Evolutionary conservation across 2,113 vertebrate species (phyloP).

Genomic region (Rhinogobius similis): DNA sequence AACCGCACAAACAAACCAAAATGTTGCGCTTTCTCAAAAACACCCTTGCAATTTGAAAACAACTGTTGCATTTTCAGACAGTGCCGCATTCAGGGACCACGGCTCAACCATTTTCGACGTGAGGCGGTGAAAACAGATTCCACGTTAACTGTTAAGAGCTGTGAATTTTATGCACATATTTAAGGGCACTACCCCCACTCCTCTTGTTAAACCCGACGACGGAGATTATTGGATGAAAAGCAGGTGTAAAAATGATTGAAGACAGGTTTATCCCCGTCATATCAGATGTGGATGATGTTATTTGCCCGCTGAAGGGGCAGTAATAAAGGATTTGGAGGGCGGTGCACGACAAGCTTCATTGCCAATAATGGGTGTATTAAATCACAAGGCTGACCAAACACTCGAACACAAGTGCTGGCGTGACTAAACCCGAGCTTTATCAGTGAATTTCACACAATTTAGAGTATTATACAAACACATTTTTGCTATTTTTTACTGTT

Average conservation of each 20-base stretch:
- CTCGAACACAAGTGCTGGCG: not conserved
- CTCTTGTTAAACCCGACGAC: not conserved
- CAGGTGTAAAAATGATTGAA: slow-evolving; percentile 14
- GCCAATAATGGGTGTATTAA: slow-evolving; percentile 26
- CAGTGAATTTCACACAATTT: not conserved
- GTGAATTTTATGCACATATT: not conserved
- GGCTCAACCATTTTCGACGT: not conserved
- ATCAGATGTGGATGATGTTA: not conserved
- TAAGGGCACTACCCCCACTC: not conserved
- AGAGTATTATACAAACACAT: not conserved
- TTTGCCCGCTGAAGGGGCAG: not conserved
- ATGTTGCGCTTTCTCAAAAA: not conserved
- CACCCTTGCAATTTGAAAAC: not conserved
- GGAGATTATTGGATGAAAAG: not conserved
- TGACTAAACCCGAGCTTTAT: not conserved
- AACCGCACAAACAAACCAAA: not conserved
- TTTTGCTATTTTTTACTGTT: not conserved
- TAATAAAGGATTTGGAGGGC: slow-evolving; percentile 21
- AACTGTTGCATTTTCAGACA: not conserved
- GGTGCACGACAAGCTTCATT: slow-evolving; percentile 25
- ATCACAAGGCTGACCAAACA: slow-evolving; percentile 19
- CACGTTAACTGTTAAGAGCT: not conserved
- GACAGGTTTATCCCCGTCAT: not conserved
- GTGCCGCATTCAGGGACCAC: not conserved
- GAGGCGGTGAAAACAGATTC: not conserved